Percentiles rank a stretch among this genome's conserved stretches.
Evolutionary conservation across 2,797 vertebrate genomes (phyloP).

Genomic region (Brachyalestes nurse): DNA sequence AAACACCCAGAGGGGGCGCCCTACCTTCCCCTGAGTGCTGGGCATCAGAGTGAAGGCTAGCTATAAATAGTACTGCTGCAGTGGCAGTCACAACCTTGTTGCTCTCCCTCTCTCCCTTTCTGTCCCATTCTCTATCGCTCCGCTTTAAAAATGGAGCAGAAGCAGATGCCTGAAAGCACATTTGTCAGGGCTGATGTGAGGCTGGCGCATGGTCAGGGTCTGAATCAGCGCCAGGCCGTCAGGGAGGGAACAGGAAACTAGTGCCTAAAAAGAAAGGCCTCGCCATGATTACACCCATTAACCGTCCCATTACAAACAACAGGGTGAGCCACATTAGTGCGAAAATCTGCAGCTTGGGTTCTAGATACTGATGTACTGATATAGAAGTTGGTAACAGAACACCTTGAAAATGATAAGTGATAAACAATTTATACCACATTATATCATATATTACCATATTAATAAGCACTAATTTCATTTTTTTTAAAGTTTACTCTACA

Average conservation of each 20-base stretch:
- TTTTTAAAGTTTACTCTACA: too few species aligned
- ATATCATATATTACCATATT: too few species aligned
- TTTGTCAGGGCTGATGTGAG: conserved; percentile 59
- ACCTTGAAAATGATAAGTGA: neutral
- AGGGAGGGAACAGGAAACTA: neutral
- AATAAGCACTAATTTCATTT: too few species aligned
- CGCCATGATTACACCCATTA: conserved; percentile 29
- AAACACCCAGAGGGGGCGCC: conserved; percentile 48
- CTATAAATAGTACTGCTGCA: conserved; percentile 77
- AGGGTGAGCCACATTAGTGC: neutral
- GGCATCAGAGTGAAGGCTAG: conserved; percentile 61
- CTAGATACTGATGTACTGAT: neutral
- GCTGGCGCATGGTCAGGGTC: conserved; percentile 6
- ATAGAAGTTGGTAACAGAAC: neutral
- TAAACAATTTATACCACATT: too few species aligned
- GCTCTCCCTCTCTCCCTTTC: conserved; percentile 59
- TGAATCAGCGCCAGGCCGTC: conserved; percentile 23
- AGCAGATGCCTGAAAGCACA: conserved; percentile 59
- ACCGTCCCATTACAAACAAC: neutral
- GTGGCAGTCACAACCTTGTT: conserved; percentile 62
- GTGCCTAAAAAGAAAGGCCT: neutral
- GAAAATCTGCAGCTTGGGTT: neutral
- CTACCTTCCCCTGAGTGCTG: conserved; percentile 54
- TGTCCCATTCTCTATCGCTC: conserved; percentile 57
- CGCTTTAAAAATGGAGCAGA: conserved; percentile 70